Conservation (phyloP, 2,113 vertebrate species). For the Tylochromis polylepis region DNA sequence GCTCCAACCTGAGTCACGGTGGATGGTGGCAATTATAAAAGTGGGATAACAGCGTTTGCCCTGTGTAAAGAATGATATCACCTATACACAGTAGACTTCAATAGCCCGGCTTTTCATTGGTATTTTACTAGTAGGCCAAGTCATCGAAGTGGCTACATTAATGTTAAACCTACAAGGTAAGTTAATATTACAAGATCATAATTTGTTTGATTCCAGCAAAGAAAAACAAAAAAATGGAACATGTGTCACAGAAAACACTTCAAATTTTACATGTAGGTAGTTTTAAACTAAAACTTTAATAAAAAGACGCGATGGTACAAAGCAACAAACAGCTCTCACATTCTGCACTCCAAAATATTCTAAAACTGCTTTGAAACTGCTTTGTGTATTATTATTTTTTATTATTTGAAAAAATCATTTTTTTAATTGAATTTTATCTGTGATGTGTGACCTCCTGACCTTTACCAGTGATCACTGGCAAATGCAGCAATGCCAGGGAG, state of each 20-base stretch:
- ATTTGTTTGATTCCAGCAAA: background rate
- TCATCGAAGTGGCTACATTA: background rate
- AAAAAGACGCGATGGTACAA: background rate
- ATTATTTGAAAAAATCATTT: background rate
- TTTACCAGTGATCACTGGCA: background rate
- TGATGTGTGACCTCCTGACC: conserved; percentile 5
- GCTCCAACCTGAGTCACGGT: background rate
- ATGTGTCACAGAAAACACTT: background rate
- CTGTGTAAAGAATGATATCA: background rate
- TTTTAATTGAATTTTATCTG: background rate
- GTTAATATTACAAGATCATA: background rate
- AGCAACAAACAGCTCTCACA: background rate
- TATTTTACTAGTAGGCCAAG: background rate
- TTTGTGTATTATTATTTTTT: background rate
- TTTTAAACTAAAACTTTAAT: background rate
- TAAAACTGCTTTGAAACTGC: background rate
- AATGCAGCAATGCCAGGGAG: background rate
- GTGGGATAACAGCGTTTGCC: background rate
- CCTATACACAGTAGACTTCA: background rate
- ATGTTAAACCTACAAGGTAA: background rate
- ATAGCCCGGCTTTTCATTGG: background rate
- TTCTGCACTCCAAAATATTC: background rate
- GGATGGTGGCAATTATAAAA: background rate
- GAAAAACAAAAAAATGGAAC: background rate
- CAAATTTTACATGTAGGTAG: background rate